Conservation (phyloP, 2,797 vertebrate genomes). For the Chanos chanos region DNA sequence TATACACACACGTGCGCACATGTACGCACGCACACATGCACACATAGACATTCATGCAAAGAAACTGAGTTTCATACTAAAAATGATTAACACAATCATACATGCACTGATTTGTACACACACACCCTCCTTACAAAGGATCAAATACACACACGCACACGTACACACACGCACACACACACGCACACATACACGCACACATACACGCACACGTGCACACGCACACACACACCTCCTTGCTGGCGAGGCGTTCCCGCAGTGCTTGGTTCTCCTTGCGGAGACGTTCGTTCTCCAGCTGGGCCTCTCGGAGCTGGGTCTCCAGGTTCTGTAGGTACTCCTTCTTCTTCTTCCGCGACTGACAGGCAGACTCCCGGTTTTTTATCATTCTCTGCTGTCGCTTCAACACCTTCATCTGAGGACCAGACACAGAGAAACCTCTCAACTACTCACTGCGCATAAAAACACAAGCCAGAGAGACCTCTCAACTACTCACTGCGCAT, state of each 20-base stretch:
- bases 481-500: too few relatives aligned
- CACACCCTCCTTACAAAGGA: background rate
- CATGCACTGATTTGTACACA: background rate
- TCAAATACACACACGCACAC: background rate
- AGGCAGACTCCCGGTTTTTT: conserved; percentile 89
- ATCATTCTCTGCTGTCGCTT: conserved; percentile 94
- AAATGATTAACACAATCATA: background rate
- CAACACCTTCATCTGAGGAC: conserved; percentile 80
- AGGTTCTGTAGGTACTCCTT: conserved; percentile 90
- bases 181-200: background rate
- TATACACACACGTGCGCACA: background rate
- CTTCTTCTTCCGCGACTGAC: conserved; percentile 89
- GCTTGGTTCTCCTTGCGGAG: conserved; percentile 81
- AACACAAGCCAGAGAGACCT: too few relatives aligned
- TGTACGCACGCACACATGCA: background rate
- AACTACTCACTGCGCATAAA: too few relatives aligned
- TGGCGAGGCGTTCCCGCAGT: conserved; percentile 76
- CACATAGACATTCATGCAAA: background rate
- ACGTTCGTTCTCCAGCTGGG: conserved; percentile 81
- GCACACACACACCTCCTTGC: conserved; percentile 61
- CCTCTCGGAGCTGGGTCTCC: conserved; percentile 79
- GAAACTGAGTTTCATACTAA: background rate
- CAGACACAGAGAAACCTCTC: background rate
- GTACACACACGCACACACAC: too few relatives aligned
- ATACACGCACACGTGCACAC: background rate